Conservation (phyloP, 2,113 vertebrate species). For the Chiloscyllium plagiosum region DNA sequence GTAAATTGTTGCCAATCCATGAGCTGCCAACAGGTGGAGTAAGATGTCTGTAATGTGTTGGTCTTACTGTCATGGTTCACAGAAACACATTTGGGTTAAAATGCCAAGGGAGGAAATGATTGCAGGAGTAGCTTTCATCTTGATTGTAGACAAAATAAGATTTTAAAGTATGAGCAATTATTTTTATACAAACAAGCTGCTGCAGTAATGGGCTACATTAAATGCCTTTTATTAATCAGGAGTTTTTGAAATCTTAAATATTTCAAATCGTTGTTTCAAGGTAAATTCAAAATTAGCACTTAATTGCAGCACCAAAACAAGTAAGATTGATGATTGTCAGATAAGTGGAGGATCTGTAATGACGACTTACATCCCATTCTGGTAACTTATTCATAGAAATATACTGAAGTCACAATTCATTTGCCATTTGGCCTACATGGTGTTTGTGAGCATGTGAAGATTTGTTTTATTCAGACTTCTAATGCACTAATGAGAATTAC, state of each 20-base stretch:
- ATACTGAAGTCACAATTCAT: not conserved
- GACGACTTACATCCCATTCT: not conserved
- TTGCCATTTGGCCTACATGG: not conserved
- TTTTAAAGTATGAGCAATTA: not conserved
- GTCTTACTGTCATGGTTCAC: not conserved
- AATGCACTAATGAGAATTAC: not conserved
- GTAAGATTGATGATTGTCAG: not conserved
- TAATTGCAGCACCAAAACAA: not conserved
- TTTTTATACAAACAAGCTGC: not conserved
- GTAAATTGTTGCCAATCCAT: not conserved
- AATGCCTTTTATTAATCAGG: not conserved
- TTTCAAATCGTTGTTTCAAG: not conserved
- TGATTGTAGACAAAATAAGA: not conserved
- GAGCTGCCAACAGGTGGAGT: slow-evolving; percentile 27
- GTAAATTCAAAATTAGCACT: not conserved
- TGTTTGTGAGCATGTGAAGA: not conserved
- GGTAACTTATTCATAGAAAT: not conserved
- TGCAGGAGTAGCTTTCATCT: not conserved
- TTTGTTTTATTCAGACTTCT: not conserved
- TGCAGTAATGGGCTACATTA: not conserved
- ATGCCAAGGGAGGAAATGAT: not conserved
- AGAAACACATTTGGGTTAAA: not conserved
- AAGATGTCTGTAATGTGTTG: not conserved
- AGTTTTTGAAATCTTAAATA: not conserved
- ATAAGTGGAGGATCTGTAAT: not conserved